Base-by-base conservation (phyloP, 2,888 invertebrate species). In the Philereme transversata region DNA sequence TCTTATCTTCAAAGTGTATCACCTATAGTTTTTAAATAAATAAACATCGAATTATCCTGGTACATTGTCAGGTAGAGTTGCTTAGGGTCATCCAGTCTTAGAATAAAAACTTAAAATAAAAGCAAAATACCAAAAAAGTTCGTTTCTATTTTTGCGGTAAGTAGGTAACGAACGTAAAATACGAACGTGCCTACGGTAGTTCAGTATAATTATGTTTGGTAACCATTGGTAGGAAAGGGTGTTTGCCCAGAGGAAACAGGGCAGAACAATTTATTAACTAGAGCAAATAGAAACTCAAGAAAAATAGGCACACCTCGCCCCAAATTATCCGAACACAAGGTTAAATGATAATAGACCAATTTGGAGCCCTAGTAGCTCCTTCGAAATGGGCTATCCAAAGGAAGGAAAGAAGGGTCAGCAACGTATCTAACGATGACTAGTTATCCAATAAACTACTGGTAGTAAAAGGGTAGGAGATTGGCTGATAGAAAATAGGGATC, bases 341-440 rank as follows among this genome's bases (percentile, higher is more conserved):
- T 69, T 65, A 67, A 70, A 67, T 65, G 71, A 69, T 72, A 68
- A 69, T 68, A 63, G 71, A 60, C 68, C 69, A 70, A 72, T 72
- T 72, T 66, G 61, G 62, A 64, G 50, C 63, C 61, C 63, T 57
- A 64, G 58, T 58, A 64, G 60, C 65, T 64, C 63, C 60, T 66
- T 61, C 64, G 50, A 61, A 70, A 64, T 68, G 59, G 64, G 46
- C 68, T 62, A 70, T 68, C 62, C 62, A 3, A 69, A 66, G 65
- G 67, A 67, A 56, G 60, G 54, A 50, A 69, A 67, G 57, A 63
- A 61, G 62, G 66, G 62, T 66, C 65, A 59, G 55, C 62, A 64
- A 62, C 57, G 56, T 63, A 62, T 62, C 64, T 61, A 68, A 64
- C 64, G 64, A 67, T 61, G 57, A 64, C 65, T 65, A 48, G 64